Percentiles rank a stretch among this genome's conserved stretches.
Conservation (phyloP, 2,888 invertebrate species). For the Pyrrhia umbra region DNA sequence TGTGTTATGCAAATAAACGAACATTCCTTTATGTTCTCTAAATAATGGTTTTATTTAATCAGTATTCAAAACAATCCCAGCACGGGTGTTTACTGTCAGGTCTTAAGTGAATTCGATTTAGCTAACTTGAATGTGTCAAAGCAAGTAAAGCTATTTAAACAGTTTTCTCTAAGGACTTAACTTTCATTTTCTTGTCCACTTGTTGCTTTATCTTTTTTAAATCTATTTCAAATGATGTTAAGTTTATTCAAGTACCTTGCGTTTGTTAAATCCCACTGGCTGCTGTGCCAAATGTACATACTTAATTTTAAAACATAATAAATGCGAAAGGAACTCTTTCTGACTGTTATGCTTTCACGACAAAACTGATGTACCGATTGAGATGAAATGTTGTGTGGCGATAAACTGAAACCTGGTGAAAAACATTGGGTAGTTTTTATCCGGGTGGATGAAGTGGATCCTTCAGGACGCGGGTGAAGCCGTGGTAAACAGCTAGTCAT, state of each 20-base stretch:
- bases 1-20: not conserved
- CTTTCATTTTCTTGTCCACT: slow-evolving; percentile 18
- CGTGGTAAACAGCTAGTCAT: no score
- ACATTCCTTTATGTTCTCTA: not conserved
- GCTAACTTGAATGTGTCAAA: slow-evolving; percentile 24
- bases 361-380: no score
- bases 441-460: no score
- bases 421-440: no score
- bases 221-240: slow-evolving; percentile 6
- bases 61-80: slow-evolving; percentile 16
- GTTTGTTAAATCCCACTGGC: not conserved
- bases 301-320: no score
- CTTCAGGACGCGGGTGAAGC: no score
- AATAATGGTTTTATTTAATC: slow-evolving; percentile 3
- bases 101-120: slow-evolving; percentile 31
- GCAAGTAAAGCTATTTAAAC: slow-evolving; percentile 21
- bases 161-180: slow-evolving; percentile 19
- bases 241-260: slow-evolving; percentile 1
- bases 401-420: no score
- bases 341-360: no score
- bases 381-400: no score
- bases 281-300: no score
- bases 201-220: slow-evolving; percentile 31
- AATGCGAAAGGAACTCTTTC: no score
- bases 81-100: slow-evolving; percentile 5